Evolutionary conservation across 53 echinoderm and acorn worm genomes (phyloP).

Genomic region (Luidia sarsii): DNA sequence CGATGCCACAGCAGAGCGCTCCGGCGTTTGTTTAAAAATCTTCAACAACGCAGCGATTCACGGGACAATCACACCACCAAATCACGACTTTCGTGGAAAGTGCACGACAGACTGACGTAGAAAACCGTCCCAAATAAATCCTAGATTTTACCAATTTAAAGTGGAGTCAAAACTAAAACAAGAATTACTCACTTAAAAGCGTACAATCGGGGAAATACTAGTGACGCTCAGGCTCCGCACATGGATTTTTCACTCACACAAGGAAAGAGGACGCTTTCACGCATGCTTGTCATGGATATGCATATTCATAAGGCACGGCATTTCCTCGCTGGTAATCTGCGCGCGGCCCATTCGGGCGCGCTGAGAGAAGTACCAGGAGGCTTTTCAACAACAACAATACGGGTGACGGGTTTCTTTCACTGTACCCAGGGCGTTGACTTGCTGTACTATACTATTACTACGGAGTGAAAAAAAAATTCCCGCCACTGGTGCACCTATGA

Average conservation of each 20-base stretch:
- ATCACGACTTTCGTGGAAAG: no score
- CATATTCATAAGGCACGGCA: conserved; percentile 23
- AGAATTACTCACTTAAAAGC: no score
- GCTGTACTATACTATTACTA: background rate
- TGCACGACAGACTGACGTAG: no score
- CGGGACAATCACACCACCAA: no score
- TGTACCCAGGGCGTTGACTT: background rate
- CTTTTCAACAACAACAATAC: conserved; percentile 9
- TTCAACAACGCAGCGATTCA: no score
- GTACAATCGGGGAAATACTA: conserved; percentile 21
- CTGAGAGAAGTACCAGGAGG: conserved; percentile 8
- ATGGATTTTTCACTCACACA: conserved; percentile 12
- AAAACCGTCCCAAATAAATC: no score
- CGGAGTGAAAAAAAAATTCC: conserved; percentile 13
- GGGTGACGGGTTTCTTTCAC: conserved; percentile 38
- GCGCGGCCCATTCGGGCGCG: background rate
- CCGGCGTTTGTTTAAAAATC: no score
- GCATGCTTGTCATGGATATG: conserved; percentile 17
- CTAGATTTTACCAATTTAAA: no score
- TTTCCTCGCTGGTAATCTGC: conserved; percentile 3
- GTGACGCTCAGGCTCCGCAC: background rate
- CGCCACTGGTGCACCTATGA: background rate
- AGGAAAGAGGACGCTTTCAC: background rate
- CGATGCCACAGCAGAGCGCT: no score
- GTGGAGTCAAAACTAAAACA: no score